Percentiles rank a stretch among this genome's conserved stretches.
Conservation (phyloP, 2,113 vertebrate genomes). For the cattle (Bos taurus) region DNA sequence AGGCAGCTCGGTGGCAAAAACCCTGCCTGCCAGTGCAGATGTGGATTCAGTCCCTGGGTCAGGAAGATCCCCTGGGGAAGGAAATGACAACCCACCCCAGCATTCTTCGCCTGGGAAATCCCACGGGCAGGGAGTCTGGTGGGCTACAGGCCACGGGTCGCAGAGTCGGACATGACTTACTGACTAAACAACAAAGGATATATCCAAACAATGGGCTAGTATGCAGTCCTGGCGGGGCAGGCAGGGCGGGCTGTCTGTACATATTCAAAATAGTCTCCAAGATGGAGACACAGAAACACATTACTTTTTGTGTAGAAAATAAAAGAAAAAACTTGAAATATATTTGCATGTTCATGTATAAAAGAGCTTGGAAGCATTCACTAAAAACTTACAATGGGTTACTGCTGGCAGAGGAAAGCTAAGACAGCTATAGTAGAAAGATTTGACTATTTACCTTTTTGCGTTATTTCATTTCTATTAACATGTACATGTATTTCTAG, state of each 20-base stretch:
- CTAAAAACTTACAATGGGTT: not conserved
- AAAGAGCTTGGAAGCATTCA: not conserved
- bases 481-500: not conserved
- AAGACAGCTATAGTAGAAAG: not conserved
- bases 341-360: not conserved
- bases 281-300: fast-evolving
- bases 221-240: fast-evolving
- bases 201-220: fast-evolving
- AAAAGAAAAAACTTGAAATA: not conserved
- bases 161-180: not conserved
- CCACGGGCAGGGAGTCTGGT: not conserved
- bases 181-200: not conserved
- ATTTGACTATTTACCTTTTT: not conserved
- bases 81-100: not conserved
- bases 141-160: not conserved
- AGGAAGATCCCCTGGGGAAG: not conserved
- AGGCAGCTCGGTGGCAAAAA: not conserved
- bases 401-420: no score
- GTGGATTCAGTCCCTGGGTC: not conserved
- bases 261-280: not conserved
- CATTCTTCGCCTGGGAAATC: not conserved
- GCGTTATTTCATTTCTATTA: not conserved
- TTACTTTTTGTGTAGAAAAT: not conserved
- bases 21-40: not conserved
- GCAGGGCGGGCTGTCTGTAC: fast-evolving